Evolutionary conservation across 2,888 invertebrate species (phyloP), one percentile per base, ranked within the genome.

Genomic region (Globia sparganii): DNA sequence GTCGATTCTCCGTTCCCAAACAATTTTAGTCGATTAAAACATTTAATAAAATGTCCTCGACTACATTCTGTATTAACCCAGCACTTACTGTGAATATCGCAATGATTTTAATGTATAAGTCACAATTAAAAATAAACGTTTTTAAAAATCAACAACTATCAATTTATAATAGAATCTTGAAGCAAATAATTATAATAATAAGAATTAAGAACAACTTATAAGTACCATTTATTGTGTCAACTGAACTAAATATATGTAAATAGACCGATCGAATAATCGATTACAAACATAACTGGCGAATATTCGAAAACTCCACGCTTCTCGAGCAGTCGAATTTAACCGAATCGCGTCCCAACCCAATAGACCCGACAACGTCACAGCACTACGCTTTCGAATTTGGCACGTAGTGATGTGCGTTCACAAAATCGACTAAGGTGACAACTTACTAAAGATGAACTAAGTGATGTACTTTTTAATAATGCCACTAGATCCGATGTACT

Each of bases 161-260:
- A 86, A 80, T 85, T 85, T 85, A 83, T 81, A 83, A 85, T 88
- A 88, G 88, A 88, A 88, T 88, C 86, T 88, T 88, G 88, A 88
- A 87, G 88, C 87, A 87, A 88, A 88, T 86, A 84, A 86, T 86
- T 80, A 88, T 86, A 79, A 78, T 85, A 83, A 86, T 86, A 88
- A 85, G 84, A 84, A 87, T 86, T 88, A 88, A 88, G 88, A 88
- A 88, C 88, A 86, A 88, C 87, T 88, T 88, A 88, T 88, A 88
- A 88, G 88, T 88, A 88, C 88, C 80, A 78, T 86, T 88, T 76
- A 83, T 87, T 87, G 83, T 84, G 86, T 88, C 86, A 87, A 87
- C 86, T 85, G 86, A 84, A 82, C 83, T 77, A 78, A 88, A 86
- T 78, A 83, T 82, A 87, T 75, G 79, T 84, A 83, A 76, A 83